A percentile compares a stretch with the other conserved stretches of the same genome.
Evolutionary conservation across 2,797 vertebrate species (phyloP).

Genomic region (Hephaestus fuliginosus): DNA sequence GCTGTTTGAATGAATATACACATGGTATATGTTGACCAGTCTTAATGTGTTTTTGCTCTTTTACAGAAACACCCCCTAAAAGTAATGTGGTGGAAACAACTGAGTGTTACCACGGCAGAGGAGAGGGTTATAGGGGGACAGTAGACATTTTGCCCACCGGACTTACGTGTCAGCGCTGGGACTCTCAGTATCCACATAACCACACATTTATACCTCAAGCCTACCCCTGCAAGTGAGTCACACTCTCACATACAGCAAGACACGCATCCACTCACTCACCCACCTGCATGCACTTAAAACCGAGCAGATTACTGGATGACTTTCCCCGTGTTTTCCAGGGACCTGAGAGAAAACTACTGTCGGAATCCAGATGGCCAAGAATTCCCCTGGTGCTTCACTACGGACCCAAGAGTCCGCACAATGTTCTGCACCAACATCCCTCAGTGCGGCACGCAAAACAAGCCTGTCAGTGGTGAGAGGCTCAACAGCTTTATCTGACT

Average conservation of each 20-base stretch:
- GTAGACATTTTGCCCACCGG: constrained; percentile 89
- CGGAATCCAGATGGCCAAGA: constrained; percentile 97
- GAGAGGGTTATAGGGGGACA: constrained; percentile 91
- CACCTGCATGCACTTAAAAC: constrained; percentile 42
- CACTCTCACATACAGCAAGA: constrained; percentile 10
- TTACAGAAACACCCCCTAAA: constrained; percentile 64
- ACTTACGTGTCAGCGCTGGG: constrained; percentile 94
- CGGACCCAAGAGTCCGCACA: constrained; percentile 91
- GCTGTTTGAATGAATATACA: background rate
- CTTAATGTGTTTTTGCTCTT: constrained; percentile 7
- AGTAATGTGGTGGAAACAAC: constrained; percentile 85
- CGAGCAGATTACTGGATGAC: constrained; percentile 29
- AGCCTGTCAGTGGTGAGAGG: constrained; percentile 78
- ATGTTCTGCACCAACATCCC: constrained; percentile 96
- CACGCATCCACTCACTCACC: constrained; percentile 32
- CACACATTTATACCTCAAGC: constrained; percentile 93
- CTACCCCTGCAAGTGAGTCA: constrained; percentile 98
- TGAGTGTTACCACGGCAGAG: constrained; percentile 89
- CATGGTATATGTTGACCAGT: background rate
- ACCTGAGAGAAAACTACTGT: constrained; percentile 97
- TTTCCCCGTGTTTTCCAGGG: constrained; percentile 84
- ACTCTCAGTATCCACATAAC: constrained; percentile 94
- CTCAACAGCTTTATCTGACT: constrained; percentile 40
- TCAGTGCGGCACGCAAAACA: constrained; percentile 87
- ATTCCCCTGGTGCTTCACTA: constrained; percentile 98